Evolutionary conservation across 2,113 vertebrate genomes (phyloP), one percentile per base, ranked within the genome.

Genomic region (Pomatorhinus ruficollis): DNA sequence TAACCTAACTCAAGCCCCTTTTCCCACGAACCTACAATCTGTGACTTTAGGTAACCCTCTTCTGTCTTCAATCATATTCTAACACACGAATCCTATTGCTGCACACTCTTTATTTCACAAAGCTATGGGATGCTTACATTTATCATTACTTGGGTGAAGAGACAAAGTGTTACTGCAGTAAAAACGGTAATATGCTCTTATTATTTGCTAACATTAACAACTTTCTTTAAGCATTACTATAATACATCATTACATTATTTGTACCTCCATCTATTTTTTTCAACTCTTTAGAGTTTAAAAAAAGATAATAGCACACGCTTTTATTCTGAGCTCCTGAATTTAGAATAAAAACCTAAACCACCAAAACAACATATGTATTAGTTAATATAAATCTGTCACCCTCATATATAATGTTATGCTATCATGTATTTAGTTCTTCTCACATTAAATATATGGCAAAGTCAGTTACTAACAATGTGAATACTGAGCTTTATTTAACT

Each of bases 1-100:
- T 89, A 96, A 76, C 91, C 95, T 76, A 95, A 83, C 94, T 85
- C 57, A 90, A 96, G 72, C 12, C 31, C 70, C 81, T 80, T 92
- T 96, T 92, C 70, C 70, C 80, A 61, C 5, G 4, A 93, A 94
- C 69, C 64, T 82, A 33, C 92, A 87, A 44, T 94, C 96, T 92
- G 44, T 64, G 92, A 77, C 53, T 75, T 93, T 56, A 1, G 30
- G 47, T 92, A 89, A 72, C 25, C 11, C 6, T 69, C 61, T 79
- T 65, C 28, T 57, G 5, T 5, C 28, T 76, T 8, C 45, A 61
- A 40, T 31, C 45, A 44, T 37, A 60, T 52, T 85, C 72, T 80
- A 69, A 45, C 8, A 33, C 14, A 74, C 0, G 0, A 65, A 49
- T 69, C 22, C 23, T 56, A 27, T 24, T 64, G 35, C 17, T 64